Evolutionary conservation across 2,113 vertebrate genomes (phyloP), one percentile per base, ranked within the genome.

Genomic region (Charadrius vociferus): DNA sequence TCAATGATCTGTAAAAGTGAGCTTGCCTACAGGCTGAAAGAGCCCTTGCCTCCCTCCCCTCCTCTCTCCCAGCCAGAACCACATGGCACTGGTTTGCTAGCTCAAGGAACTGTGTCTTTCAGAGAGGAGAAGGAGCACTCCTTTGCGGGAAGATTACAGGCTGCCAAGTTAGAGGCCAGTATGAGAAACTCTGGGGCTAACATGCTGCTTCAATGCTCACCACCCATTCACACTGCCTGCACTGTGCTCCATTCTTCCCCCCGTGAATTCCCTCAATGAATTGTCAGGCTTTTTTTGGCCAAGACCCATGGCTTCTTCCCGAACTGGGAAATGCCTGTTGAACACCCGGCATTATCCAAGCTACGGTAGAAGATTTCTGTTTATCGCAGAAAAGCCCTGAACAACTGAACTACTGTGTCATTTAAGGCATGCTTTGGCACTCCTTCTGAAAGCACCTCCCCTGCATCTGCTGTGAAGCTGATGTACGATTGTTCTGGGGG

Each of bases 1-100:
- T 93, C 89, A 95, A 39, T 91, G 93, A 83, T 59, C 68, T 65
- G 84, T 93, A 91, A 93, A 70, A 82, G n/a, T 11, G 36, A 89
- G 84, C n/a, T 68, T 85, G 89, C 81, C 81, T 3, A 6, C 30
- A 73, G 91, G 89, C 53, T 86, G 41, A 58, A 82, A 61, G 65
- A 90, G n/a, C 27, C 49, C 9, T 88, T 41, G 72, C 80, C 52
- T 75, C 50, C 11, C 29, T 75, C 41, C 11, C 26, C 55, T 92
- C 49, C 39, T 65, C 21, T 13, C n/a, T 37, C 45, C 39, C 93
- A 77, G 58, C 2, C 61, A 89, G 77, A 75, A 59, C 17, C 78
- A 91, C 77, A 52, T 3, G 49, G 80, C 30, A 66, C 14, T 68
- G 49, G 36, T 55, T 81, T 79, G 52, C 87, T 27, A 89, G 77